Conservation (phyloP, 2,113 vertebrate species). For the Aspiorhynchus laticeps region DNA sequence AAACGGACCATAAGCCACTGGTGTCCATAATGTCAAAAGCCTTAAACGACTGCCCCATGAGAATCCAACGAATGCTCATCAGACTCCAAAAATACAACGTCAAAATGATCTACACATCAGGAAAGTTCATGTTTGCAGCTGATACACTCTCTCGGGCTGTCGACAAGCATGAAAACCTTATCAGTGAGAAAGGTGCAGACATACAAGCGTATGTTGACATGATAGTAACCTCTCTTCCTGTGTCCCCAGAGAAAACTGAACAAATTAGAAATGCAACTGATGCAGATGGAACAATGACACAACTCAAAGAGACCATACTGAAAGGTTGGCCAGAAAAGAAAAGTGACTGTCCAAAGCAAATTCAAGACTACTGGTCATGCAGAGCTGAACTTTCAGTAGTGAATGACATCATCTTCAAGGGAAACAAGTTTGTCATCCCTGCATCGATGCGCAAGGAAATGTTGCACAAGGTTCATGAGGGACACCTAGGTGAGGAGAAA, state of each 20-base stretch:
- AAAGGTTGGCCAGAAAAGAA: neutral
- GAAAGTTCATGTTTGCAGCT: slow-evolving; percentile 43
- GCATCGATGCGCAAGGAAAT: slow-evolving; percentile 25
- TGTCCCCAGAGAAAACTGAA: slow-evolving; percentile 31
- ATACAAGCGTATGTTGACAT: slow-evolving; percentile 50
- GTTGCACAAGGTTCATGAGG: neutral
- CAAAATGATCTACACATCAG: slow-evolving; percentile 39
- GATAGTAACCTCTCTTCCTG: neutral
- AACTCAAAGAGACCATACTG: neutral
- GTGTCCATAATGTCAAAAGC: slow-evolving; percentile 45
- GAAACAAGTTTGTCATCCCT: slow-evolving; percentile 20
- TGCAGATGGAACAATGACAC: slow-evolving; percentile 14
- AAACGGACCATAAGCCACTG: slow-evolving; percentile 52
- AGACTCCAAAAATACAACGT: slow-evolving; percentile 33
- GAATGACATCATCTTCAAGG: slow-evolving; percentile 35
- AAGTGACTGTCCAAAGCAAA: too few relatives aligned
- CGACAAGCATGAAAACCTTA: neutral
- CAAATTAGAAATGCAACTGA: slow-evolving; percentile 36
- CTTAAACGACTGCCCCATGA: slow-evolving; percentile 44
- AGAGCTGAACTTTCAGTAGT: too few relatives aligned
- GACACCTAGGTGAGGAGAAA: too few relatives aligned
- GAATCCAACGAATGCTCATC: slow-evolving; percentile 48
- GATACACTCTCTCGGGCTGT: slow-evolving; percentile 37
- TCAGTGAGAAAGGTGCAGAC: neutral
- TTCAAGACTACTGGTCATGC: too few relatives aligned